Evolutionary conservation across 2,888 invertebrate genomes (phyloP).

Genomic region (Masnerella sp.): DNA sequence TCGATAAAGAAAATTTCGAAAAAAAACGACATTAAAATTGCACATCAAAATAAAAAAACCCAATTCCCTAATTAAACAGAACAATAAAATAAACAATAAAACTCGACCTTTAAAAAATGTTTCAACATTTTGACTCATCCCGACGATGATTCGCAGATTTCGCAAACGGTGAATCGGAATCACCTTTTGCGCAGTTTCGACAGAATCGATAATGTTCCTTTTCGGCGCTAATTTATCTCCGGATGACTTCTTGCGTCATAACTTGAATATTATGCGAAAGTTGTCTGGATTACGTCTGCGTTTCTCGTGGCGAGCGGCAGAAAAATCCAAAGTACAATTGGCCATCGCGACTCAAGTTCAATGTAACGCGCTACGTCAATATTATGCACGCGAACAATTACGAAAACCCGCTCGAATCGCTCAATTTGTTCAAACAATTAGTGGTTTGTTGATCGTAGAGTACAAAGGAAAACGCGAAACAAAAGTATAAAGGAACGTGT

Average conservation of each 20-base stretch:
- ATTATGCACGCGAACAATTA: constrained; percentile 4
- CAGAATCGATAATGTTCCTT: background rate
- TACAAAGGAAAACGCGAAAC: constrained; percentile 3
- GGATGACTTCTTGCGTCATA: constrained; percentile 29
- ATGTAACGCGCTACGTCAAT: constrained; percentile 2
- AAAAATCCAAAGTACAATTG: constrained; percentile 34
- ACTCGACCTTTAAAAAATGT: background rate
- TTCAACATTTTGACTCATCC: no score
- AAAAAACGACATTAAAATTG: no score
- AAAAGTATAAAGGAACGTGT: constrained; percentile 10
- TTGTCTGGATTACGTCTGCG: constrained; percentile 42
- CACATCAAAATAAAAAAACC: no score
- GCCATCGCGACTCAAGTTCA: constrained; percentile 6
- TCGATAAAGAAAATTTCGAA: no score
- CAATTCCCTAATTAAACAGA: no score
- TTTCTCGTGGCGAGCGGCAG: constrained; percentile 8
- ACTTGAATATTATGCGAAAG: constrained; percentile 43
- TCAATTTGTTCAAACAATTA: constrained; percentile 18
- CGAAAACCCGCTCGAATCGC: background rate
- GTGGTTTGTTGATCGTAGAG: constrained; percentile 2
- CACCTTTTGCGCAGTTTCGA: constrained; percentile 19
- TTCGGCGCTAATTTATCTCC: constrained; percentile 6
- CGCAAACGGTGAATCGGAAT: no score
- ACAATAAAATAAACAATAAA: no score
- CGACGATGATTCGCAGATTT: no score